Percentiles rank a stretch among this genome's conserved stretches.
phyloP scores from a whole-genome alignment of 1,140 invertebrate genomes.

The Sweltsa coloradensis region DNA sequence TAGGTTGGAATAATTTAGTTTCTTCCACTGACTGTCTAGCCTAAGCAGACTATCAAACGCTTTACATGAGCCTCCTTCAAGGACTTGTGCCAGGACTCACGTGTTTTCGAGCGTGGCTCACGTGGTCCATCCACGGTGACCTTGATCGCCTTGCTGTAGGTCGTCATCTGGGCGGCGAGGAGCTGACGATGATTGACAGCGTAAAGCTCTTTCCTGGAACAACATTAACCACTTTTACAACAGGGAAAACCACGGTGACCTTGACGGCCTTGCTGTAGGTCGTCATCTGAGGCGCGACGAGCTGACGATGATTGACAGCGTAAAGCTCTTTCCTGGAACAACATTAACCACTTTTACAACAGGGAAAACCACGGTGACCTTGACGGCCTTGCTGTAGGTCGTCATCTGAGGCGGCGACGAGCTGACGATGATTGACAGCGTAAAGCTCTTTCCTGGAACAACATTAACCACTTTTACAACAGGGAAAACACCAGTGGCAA shows the following conservation, averaged over 20 bases:
- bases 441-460: slow-evolving; percentile 90
- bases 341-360: too few species aligned
- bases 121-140: slow-evolving; percentile 96
- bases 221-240: slow-evolving; percentile 16
- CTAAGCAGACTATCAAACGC: too few species aligned
- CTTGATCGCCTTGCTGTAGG: slow-evolving; percentile 92
- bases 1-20: too few species aligned
- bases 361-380: slow-evolving; percentile 98
- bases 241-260: neutral
- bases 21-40: too few species aligned
- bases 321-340: slow-evolving; percentile 90
- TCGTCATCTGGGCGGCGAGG: slow-evolving; percentile 87
- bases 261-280: slow-evolving; percentile 49
- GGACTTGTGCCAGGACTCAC: too few species aligned
- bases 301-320: slow-evolving; percentile 86
- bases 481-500: too few species aligned
- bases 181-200: slow-evolving; percentile 86
- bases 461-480: too few species aligned
- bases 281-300: slow-evolving; percentile 85
- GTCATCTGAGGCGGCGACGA: slow-evolving; percentile 89
- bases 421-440: slow-evolving; percentile 86
- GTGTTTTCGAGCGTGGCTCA: slow-evolving; percentile 88
- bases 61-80: too few species aligned
- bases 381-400: slow-evolving; percentile 90
- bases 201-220: slow-evolving; percentile 92